Conservation (phyloP, 2,888 invertebrate species). For the Chymomyza procnemis region DNA sequence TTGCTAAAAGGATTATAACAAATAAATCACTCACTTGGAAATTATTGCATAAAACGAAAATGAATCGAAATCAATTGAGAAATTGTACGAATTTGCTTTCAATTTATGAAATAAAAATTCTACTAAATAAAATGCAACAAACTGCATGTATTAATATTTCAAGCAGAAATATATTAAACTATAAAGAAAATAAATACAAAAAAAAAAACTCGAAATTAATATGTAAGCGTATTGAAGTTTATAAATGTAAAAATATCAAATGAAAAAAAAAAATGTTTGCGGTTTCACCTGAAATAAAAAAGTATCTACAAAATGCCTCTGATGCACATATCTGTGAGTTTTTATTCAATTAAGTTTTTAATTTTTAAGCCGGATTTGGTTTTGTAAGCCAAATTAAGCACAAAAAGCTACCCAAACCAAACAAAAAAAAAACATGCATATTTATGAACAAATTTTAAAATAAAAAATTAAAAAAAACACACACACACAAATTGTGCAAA, state of each 20-base stretch:
- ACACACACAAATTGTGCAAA: neutral
- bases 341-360: constrained; percentile 1
- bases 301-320: constrained; percentile 33
- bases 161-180: constrained; percentile 16
- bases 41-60: neutral
- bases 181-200: neutral
- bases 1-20: neutral
- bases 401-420: neutral
- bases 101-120: neutral
- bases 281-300: constrained; percentile 39
- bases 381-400: neutral
- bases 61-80: neutral
- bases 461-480: neutral
- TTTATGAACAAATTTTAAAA: no score
- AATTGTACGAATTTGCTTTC: neutral
- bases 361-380: neutral
- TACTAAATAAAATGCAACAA: constrained; percentile 1
- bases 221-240: neutral
- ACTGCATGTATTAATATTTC: neutral
- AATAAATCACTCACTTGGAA: constrained; percentile 48
- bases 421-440: neutral
- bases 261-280: constrained; percentile 17
- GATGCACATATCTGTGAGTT: constrained; percentile 43
- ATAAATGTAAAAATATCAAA: neutral
- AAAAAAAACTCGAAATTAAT: neutral